These are phyloP conservation scores for Dryomyza anilis DNA, from an alignment of 2,888 invertebrate genomes.

Conservation along the genomic window DNA sequence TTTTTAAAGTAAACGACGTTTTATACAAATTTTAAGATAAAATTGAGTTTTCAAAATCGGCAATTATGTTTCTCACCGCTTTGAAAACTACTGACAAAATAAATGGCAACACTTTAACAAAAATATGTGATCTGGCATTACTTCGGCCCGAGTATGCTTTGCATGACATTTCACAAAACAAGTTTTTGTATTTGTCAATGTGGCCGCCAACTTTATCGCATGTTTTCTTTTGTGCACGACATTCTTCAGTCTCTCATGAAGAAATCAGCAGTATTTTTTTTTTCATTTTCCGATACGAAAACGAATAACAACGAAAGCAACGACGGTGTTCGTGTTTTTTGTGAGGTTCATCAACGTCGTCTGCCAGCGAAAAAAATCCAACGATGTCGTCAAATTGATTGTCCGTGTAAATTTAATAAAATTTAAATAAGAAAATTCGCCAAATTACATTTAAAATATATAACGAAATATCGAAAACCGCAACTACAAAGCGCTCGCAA, in stretches of 20 bases:
- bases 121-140: background rate
- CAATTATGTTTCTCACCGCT: too few relatives aligned
- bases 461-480: background rate
- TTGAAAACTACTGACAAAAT: too few relatives aligned
- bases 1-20: too few relatives aligned
- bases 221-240: background rate
- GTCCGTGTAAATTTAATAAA: slow-evolving; percentile 8
- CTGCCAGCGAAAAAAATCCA: slow-evolving; percentile 61
- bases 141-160: background rate
- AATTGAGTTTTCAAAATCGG: too few relatives aligned
- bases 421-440: background rate
- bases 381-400: slow-evolving; percentile 60
- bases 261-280: slow-evolving; percentile 5
- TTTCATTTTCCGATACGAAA: slow-evolving; percentile 30
- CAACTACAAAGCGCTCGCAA: background rate
- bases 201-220: background rate
- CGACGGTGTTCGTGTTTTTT: slow-evolving; percentile 68
- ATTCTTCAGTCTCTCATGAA: background rate
- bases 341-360: slow-evolving; percentile 61
- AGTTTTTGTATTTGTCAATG: too few relatives aligned
- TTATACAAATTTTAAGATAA: too few relatives aligned
- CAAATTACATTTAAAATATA: background rate
- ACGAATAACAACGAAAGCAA: slow-evolving; percentile 64
- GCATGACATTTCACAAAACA: background rate
- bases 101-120: background rate